A percentile compares a stretch with the other conserved stretches of the same genome.
Conservation (phyloP, 2,113 vertebrate genomes). For the Lichenostomus cassidix region DNA sequence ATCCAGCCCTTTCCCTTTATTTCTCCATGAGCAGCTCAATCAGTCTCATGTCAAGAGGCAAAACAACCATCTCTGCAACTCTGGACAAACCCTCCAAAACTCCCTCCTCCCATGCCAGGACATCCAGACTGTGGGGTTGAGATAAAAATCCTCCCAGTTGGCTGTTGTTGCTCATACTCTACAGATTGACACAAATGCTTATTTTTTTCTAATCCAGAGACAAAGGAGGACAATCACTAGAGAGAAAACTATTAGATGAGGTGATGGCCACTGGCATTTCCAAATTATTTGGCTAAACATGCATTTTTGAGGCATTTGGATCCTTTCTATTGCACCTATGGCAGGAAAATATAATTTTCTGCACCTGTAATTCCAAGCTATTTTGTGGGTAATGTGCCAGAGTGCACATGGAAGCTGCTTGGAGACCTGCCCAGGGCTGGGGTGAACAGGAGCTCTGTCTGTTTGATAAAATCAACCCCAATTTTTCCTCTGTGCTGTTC, state of each 20-base stretch:
- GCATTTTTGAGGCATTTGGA: background rate
- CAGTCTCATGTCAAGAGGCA: background rate
- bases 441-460: background rate
- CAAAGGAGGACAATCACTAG: background rate
- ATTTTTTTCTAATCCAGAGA: background rate
- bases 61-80: background rate
- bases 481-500: background rate
- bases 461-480: background rate
- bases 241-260: background rate
- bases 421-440: background rate
- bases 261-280: background rate
- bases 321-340: background rate
- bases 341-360: background rate
- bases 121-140: background rate
- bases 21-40: background rate
- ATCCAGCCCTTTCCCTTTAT: background rate
- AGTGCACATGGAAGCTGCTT: background rate
- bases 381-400: background rate
- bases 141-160: background rate
- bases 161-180: background rate
- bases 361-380: rapidly evolving
- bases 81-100: background rate
- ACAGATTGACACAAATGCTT: background rate
- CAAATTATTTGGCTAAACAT: background rate
- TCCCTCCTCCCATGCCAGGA: background rate